A percentile compares a stretch with the other conserved stretches of the same genome.
Conservation (phyloP, 1,140 invertebrate species). For the Lithobius niger region DNA sequence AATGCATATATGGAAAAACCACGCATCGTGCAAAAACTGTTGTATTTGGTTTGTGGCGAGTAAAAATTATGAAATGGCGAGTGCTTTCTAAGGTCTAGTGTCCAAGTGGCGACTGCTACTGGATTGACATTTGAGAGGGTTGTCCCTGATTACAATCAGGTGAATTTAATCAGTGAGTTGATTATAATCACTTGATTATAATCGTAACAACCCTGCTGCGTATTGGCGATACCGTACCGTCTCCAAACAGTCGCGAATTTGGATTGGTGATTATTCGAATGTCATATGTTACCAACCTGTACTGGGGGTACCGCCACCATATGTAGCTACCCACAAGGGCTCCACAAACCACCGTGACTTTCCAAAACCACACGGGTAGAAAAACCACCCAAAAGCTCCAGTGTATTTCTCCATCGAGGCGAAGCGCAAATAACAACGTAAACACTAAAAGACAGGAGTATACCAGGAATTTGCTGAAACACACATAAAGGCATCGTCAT, state of each 20-base stretch:
- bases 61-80: too few relatives aligned
- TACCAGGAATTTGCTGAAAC: constrained; percentile 86
- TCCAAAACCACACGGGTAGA: constrained; percentile 93
- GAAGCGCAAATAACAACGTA: constrained; percentile 71
- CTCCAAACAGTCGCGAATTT: not conserved
- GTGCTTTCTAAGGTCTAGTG: too few relatives aligned
- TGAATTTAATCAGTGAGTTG: too few relatives aligned
- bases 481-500: constrained; percentile 22
- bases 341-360: constrained; percentile 73
- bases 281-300: constrained; percentile 47
- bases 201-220: too few relatives aligned
- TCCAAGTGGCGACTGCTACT: too few relatives aligned
- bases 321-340: constrained; percentile 80
- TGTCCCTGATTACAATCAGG: too few relatives aligned
- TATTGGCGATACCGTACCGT: too few relatives aligned
- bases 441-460: constrained; percentile 84
- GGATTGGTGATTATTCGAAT: not conserved
- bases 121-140: too few relatives aligned
- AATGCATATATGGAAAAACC: too few relatives aligned
- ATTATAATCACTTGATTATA: too few relatives aligned
- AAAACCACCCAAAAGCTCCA: constrained; percentile 94
- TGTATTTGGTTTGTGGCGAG: too few relatives aligned
- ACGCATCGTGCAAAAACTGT: too few relatives aligned
- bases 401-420: constrained; percentile 68
- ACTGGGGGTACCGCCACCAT: constrained; percentile 89